phyloP scores from a whole-genome alignment of 1,140 invertebrate species.

The Phenacoccus solenopsis region DNA sequence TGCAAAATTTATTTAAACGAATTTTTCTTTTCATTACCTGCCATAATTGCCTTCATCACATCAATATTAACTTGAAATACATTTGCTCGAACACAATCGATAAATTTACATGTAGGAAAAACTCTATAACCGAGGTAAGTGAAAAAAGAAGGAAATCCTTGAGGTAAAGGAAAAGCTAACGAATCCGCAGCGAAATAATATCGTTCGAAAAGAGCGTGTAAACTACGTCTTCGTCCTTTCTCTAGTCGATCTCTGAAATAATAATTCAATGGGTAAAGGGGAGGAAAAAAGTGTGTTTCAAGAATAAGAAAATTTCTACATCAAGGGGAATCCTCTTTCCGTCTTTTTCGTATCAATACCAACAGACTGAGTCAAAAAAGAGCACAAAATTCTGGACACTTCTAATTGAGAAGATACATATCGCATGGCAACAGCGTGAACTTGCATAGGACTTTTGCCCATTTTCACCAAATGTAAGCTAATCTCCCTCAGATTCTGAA shows the following conservation, averaged over 20 bases:
- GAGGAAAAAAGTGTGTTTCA: not conserved
- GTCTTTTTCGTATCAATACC: constrained; percentile 49
- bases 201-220: constrained; percentile 32
- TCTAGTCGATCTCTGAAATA: constrained; percentile 25
- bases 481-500: constrained; percentile 60
- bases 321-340: constrained; percentile 59
- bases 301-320: constrained; percentile 44
- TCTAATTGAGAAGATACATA: constrained; percentile 66
- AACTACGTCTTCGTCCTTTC: constrained; percentile 19
- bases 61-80: constrained; percentile 76
- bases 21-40: constrained; percentile 38
- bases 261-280: constrained; percentile 1
- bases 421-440: constrained; percentile 65
- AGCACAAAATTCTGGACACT: constrained; percentile 58
- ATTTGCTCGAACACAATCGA: constrained; percentile 64
- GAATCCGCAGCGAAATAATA: constrained; percentile 61
- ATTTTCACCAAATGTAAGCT: constrained; percentile 64
- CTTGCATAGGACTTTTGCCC: constrained; percentile 43
- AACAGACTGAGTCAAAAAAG: constrained; percentile 52
- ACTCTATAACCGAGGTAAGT: constrained; percentile 68
- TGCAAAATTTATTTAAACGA: not conserved
- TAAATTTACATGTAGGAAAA: constrained; percentile 56
- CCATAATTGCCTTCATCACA: constrained; percentile 68
- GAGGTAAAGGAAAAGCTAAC: constrained; percentile 67
- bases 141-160: constrained; percentile 75